Evolutionary conservation across 2,113 vertebrate species (phyloP).

Genomic region (Epinephelus lanceolatus): DNA sequence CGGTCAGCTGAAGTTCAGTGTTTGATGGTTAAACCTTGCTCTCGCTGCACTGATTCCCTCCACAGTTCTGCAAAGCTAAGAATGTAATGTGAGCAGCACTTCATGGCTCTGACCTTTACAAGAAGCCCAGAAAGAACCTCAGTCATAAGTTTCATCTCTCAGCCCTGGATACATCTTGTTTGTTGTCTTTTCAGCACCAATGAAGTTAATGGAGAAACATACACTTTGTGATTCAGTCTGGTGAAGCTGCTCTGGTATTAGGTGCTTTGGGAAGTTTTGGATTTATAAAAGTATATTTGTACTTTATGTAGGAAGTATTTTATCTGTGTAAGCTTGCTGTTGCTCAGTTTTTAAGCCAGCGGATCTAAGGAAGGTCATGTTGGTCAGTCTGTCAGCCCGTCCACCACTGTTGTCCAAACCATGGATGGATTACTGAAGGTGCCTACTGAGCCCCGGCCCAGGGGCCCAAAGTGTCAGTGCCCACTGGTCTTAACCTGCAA

Average conservation of each 20-base stretch:
- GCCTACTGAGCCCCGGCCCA: too few species aligned
- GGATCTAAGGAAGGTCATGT: too few species aligned
- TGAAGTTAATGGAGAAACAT: background rate
- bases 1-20: conserved; percentile 28
- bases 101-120: conserved; percentile 46
- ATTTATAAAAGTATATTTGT: background rate
- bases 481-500: too few species aligned
- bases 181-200: conserved; percentile 5
- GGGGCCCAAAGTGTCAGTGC: too few species aligned
- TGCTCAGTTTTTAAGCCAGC: too few species aligned
- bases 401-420: too few species aligned
- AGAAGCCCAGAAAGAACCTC: conserved; percentile 37
- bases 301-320: background rate
- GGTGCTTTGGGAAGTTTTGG: background rate
- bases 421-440: too few species aligned
- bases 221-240: background rate
- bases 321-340: too few species aligned
- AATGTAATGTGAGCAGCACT: conserved; percentile 24
- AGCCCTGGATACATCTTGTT: background rate
- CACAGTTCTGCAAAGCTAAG: conserved; percentile 35
- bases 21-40: conserved; percentile 18
- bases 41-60: conserved; percentile 14
- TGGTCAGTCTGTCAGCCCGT: too few species aligned
- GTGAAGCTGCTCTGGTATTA: background rate
- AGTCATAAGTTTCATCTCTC: conserved; percentile 50